phyloP scores from a whole-genome alignment of 2,797 vertebrate species.

The Orestias chungarensis region DNA sequence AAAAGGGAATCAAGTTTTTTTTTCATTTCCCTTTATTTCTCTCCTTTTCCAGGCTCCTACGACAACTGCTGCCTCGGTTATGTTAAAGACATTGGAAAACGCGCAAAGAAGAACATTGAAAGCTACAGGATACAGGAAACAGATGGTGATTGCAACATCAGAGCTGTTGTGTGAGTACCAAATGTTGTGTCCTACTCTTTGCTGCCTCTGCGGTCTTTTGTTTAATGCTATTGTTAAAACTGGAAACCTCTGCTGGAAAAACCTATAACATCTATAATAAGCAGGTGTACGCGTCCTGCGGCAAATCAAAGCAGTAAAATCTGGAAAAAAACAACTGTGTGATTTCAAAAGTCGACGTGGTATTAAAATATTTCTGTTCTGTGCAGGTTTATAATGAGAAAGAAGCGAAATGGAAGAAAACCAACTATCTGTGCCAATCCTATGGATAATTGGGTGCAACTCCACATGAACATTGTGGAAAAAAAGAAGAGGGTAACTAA shows the following conservation, averaged over 20 bases:
- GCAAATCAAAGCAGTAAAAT: neutral
- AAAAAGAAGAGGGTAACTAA: conserved; percentile 3
- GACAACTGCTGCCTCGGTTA: conserved; percentile 78
- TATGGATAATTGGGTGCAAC: neutral
- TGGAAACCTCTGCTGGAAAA: conserved; percentile 27
- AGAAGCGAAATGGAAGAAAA: rapidly evolving
- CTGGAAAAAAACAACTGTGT: neutral
- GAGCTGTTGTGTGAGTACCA: conserved; percentile 78
- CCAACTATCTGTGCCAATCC: conserved; percentile 70
- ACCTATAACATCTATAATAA: neutral
- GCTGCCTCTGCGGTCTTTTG: neutral
- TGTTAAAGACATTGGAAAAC: rapidly evolving
- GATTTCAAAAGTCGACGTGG: too few relatives aligned
- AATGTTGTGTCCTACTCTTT: neutral
- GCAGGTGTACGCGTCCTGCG: neutral
- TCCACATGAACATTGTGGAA: rapidly evolving
- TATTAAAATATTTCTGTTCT: neutral
- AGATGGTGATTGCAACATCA: conserved; percentile 81
- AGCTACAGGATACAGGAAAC: conserved; percentile 72
- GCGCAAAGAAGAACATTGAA: neutral
- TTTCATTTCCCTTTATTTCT: neutral
- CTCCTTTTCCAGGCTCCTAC: conserved; percentile 63
- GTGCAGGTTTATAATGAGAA: conserved; percentile 66
- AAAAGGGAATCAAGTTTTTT: neutral
- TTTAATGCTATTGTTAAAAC: conserved; percentile 15